Base-by-base conservation (phyloP, 2,113 vertebrate genomes). In the Planiliza haematocheilus region DNA sequence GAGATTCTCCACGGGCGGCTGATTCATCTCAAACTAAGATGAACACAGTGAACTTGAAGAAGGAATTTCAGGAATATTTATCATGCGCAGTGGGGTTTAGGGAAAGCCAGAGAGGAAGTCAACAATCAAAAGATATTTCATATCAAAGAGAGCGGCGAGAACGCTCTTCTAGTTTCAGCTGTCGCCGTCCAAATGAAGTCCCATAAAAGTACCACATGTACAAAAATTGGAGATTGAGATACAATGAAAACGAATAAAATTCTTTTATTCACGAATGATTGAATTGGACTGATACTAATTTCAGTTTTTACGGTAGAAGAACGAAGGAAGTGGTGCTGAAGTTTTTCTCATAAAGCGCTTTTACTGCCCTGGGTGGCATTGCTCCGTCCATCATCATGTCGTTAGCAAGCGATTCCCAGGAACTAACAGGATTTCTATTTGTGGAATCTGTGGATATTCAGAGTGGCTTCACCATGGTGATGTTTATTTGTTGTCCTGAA, bases 331-430 rank as follows among this genome's bases (percentile, higher is more conserved):
- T 74, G 85, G 83, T 67, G 46, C 59, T 79, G 57, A 74, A 77
- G 74, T 77, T 86, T 83, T 84, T 60, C 82, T 67, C 76, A 85
- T 90, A 86, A 91, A 92, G 68, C 50, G 4, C 37, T 83, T 89
- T 91, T 88, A 90, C 72, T 71, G 83, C 73, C 62, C 45, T 51
- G 65, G 66, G 69, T 79, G 86, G 86, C 79, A 76, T 50, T 4
- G 79, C 73, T 86, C 76, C 85, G 83, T 86, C 85, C 79, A 81
- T 85, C 85, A 85, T 83, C 86, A 75, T 81, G 86, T 84, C 39
- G 56, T 87, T 89, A 86, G 84, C 65, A 73, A 62, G 55, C 67
- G 11, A 78, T 83, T 81, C 81, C 67, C 73, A 79, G 82, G 63
- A 51, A 50, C 77, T 81, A 48, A 18, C 57, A 76, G 39, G 7